Evolutionary conservation across 2,797 vertebrate genomes (phyloP).

Genomic region (Hoplostethus atlanticus): DNA sequence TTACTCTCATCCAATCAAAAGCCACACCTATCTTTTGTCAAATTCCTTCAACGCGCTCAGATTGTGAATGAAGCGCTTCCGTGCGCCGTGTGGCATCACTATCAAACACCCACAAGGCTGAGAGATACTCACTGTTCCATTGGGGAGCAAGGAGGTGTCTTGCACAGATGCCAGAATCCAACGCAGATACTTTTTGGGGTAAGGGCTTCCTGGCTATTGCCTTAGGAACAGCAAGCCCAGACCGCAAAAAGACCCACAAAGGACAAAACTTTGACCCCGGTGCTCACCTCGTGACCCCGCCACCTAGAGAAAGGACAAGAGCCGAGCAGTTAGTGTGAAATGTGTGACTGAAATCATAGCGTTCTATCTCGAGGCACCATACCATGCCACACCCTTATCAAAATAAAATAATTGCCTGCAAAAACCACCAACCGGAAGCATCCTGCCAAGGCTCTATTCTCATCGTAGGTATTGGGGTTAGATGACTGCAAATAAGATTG

Average conservation of each 20-base stretch:
- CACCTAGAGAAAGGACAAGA: conserved; percentile 50
- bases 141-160: background rate
- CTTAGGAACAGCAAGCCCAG: conserved; percentile 98
- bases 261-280: conserved; percentile 67
- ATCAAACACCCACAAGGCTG: conserved; percentile 5
- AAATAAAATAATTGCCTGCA: conserved; percentile 5
- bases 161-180: conserved; percentile 79
- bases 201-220: conserved; percentile 98
- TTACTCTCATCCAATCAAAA: conserved; percentile 13
- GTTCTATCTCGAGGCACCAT: background rate
- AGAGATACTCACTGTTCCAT: conserved; percentile 39
- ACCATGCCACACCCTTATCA: conserved; percentile 41
- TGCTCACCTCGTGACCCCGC: background rate
- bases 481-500: background rate
- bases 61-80: background rate
- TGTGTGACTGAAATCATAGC: background rate
- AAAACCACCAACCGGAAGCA: conserved; percentile 11
- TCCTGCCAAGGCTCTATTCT: conserved; percentile 1
- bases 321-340: background rate
- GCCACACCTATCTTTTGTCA: background rate
- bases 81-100: background rate
- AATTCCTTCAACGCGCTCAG: background rate
- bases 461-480: too few relatives aligned
- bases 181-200: conserved; percentile 99
- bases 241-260: conserved; percentile 98